Evolutionary conservation across 2,888 invertebrate genomes (phyloP), one percentile per base, ranked within the genome.

Genomic region (Saturnia japonica): DNA sequence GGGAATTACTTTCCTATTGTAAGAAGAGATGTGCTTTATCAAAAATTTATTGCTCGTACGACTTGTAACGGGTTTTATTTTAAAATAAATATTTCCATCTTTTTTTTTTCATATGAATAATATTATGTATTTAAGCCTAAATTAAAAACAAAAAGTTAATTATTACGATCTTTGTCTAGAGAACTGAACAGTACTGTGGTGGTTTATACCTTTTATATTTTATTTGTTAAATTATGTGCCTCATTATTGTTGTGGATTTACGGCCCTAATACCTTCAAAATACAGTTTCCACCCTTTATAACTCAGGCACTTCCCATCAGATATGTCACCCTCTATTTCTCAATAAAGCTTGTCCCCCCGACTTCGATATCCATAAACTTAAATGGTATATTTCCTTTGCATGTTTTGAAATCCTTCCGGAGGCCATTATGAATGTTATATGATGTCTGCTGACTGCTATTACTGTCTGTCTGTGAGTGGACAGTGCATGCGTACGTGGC

Each of bases 371-470:
- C 40, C 64, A 64, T 71, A 71, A 69, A 70, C 74, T 73, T 71
- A 77, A 77, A 78, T 74, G 79, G 77, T 77, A 76, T 78, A 82
- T 81, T 82, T 85, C 84, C 80, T 79, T 78, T 74, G 74, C 78
- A 77, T 64, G 64, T 81, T 85, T 82, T 82, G 78, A 81, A 85
- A 82, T 81, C 80, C 79, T 83, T 84, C 83, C 83, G 83, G 57
- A 60, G 78, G 80, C 79, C 78, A 82, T 84, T 83, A 86, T 84
- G 80, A 83, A 83, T 80, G 78, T 84, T 83, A 84, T 82, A 83
- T 80, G 80, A 78, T 76, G 80, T 77, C 78, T 77, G 80, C 71
- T 73, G 69, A 74, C 64, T 40, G 40, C 64, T 64, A 28, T 75
- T 74, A 74, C 73, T 73, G 75, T 75, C 76, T 66, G 75, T 73